Evolutionary conservation across 2,797 vertebrate species (phyloP), one percentile per base, ranked within the genome.

Genomic region (Chromobotia macracanthus): DNA sequence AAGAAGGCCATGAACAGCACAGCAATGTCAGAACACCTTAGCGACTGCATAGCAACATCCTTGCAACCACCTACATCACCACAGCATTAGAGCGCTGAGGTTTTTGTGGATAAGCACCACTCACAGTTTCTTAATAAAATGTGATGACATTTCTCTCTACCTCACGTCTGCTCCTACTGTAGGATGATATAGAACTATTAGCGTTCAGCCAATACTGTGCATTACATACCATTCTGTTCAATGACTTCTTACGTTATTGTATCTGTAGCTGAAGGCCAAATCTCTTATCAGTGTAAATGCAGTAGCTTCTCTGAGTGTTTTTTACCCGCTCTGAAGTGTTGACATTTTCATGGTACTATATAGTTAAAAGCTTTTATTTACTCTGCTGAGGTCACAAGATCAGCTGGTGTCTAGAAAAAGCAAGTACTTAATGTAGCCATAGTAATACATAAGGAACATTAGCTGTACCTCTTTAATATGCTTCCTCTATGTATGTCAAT

Each of bases 341-440:
- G 15, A 56, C 35, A 18, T 66, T 11, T 66, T 25, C 16, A 23
- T 64, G 35, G 35, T 2, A 38, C 41, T 41, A 0, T 41, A 11
- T 58, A 38, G 31, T 38, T 64, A 38, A 64, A 64, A 64, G 31
- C 61, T 64, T 64, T 64, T n/a, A 38, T 63, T 41, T 64, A 38
- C 35, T 19, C 31, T 11, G 18, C 28, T 64, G 8, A 19, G 35
- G 31, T 64, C 31, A 41, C 18, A 41, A 19, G 35, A 41, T 64
- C 61, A 64, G 61, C 35, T 16, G 61, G 61, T 41, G 18, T n/a
- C 18, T 41, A 10, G n/a, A 64, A 64, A 31, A 48, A 48, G 38
- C 3, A 23, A 48, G 3, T 67, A 38, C 41, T 44, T 65, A 1
- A 38, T 5, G 11, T 56, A 28, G 21, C 16, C 15, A 19, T 18